Percentiles rank a stretch among this genome's conserved stretches.
phyloP scores from a whole-genome alignment of 2,113 vertebrate species.

The Oxyura jamaicensis region DNA sequence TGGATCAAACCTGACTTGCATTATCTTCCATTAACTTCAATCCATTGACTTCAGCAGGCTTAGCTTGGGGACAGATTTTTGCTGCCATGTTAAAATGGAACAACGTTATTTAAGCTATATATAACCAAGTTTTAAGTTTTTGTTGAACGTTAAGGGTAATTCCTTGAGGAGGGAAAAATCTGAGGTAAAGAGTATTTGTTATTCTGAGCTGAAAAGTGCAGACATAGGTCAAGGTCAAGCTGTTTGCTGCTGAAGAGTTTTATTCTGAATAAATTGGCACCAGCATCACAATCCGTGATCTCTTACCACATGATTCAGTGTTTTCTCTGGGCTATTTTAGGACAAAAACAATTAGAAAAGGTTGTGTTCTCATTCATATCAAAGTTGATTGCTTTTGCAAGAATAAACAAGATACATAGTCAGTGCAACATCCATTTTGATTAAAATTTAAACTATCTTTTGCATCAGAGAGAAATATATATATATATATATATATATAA shows the following conservation, averaged over 20 bases:
- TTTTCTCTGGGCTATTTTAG: conserved; percentile 31
- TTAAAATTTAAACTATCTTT: not conserved
- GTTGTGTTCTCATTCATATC: conserved; percentile 6
- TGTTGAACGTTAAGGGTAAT: not conserved
- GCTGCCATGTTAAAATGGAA: not conserved
- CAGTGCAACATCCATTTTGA: conserved; percentile 5
- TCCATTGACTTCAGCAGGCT: not conserved
- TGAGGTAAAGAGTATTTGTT: not conserved
- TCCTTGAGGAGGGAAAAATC: not conserved
- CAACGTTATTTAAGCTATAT: not conserved
- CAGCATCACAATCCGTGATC: not conserved
- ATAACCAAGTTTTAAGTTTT: not conserved
- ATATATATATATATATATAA: not conserved
- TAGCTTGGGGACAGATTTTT: not conserved
- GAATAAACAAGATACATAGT: not conserved
- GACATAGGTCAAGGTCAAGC: not conserved
- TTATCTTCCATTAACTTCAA: conserved; percentile 1
- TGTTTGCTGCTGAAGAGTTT: not conserved
- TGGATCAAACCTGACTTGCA: not conserved
- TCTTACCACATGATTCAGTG: not conserved
- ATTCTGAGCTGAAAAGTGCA: not conserved
- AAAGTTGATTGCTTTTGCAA: not conserved
- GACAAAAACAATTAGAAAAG: conserved; percentile 12
- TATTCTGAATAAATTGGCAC: not conserved
- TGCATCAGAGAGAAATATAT: not conserved